Evolutionary conservation across 2,113 vertebrate genomes (phyloP).

Genomic region (Seriola dumerili): DNA sequence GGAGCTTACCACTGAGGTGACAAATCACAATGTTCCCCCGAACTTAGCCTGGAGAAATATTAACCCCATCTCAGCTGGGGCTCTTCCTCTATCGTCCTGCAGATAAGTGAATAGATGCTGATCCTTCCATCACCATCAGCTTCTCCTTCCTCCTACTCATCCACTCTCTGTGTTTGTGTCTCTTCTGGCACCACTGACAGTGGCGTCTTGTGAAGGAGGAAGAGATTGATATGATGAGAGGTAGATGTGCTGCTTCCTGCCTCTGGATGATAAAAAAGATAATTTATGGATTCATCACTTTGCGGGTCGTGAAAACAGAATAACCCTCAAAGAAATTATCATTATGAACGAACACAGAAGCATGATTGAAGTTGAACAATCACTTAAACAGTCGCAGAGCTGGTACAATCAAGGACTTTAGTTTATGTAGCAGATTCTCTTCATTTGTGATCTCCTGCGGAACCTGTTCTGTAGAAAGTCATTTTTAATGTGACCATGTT

Average conservation of each 20-base stretch:
- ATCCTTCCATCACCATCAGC: constrained; percentile 76
- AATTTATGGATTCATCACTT: constrained; percentile 76
- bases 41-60: constrained; percentile 70
- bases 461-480: constrained; percentile 27
- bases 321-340: constrained; percentile 67
- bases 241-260: constrained; percentile 74
- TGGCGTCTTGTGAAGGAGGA: constrained; percentile 68
- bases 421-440: constrained; percentile 65
- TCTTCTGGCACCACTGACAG: constrained; percentile 72
- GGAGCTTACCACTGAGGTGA: constrained; percentile 46
- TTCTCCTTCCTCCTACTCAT: constrained; percentile 78
- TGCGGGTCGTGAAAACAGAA: constrained; percentile 48
- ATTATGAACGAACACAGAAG: constrained; percentile 62
- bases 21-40: constrained; percentile 56
- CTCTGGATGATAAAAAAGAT: constrained; percentile 55
- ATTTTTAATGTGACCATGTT: constrained; percentile 32
- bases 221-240: constrained; percentile 78
- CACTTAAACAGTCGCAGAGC: constrained; percentile 65
- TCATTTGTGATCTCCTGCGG: constrained; percentile 49
- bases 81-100: constrained; percentile 71
- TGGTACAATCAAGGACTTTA: constrained; percentile 70
- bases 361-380: constrained; percentile 72
- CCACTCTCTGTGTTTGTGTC: constrained; percentile 74
- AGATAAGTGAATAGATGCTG: constrained; percentile 73
- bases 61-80: constrained; percentile 75